Conservation (phyloP, 37 sponge, comb jelly and placozoan species). For the Ianthella basta region DNA sequence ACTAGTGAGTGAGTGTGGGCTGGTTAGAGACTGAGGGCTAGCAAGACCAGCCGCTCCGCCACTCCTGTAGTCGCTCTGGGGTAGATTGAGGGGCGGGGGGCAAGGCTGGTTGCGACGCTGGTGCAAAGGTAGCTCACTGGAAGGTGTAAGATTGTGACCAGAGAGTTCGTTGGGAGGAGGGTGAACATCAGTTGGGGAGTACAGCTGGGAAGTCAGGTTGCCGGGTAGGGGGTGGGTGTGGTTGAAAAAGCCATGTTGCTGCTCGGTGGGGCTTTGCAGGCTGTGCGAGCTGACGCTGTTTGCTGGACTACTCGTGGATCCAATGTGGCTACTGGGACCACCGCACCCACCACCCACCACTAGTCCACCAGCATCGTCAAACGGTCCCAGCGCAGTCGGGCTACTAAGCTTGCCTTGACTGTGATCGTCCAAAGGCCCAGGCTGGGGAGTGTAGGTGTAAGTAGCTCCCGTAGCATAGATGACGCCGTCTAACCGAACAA, state of each 20-base stretch:
- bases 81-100: slow-evolving; percentile 5
- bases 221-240: not conserved
- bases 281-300: not conserved
- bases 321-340: no score
- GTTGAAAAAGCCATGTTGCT: not conserved
- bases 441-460: slow-evolving; percentile 23
- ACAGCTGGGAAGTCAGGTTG: not conserved
- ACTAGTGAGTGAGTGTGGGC: not conserved
- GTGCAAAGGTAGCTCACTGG: slow-evolving; percentile 5
- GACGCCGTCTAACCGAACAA: slow-evolving; percentile 85
- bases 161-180: not conserved
- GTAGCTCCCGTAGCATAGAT: slow-evolving; percentile 72
- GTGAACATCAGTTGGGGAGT: no score
- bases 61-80: not conserved
- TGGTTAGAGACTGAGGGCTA: not conserved
- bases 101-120: slow-evolving; percentile 3
- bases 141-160: not conserved
- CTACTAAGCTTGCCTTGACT: not conserved
- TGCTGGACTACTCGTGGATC: not conserved
- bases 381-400: not conserved
- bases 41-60: not conserved
- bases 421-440: not conserved
- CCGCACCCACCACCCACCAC: no score
- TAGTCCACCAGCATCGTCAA: not conserved
- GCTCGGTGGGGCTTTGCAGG: slow-evolving; percentile 1